A percentile compares a stretch with the other conserved stretches of the same genome.
Conservation (phyloP, 2,113 vertebrate species). For the Hiodon alosoides region DNA sequence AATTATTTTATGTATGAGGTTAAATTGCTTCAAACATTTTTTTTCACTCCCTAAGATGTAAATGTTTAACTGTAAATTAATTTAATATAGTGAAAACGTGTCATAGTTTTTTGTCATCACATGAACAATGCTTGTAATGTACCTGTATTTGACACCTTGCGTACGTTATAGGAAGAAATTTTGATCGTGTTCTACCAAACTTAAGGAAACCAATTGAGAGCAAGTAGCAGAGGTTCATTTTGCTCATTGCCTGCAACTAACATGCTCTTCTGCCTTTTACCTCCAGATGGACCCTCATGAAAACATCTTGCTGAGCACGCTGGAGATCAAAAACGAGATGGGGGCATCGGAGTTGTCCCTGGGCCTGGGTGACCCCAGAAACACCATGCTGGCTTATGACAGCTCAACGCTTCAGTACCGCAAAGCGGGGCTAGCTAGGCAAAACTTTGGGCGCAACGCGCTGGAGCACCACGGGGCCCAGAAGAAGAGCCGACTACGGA, state of each 20-base stretch:
- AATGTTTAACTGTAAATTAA: too few relatives aligned
- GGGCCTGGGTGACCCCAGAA: conserved; percentile 84
- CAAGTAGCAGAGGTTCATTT: neutral
- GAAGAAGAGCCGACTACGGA: conserved; percentile 90
- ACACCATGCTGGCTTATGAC: conserved; percentile 91
- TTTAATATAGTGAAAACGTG: too few relatives aligned
- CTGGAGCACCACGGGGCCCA: conserved; percentile 90
- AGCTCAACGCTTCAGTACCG: conserved; percentile 91
- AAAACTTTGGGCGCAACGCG: conserved; percentile 85
- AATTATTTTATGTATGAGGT: neutral
- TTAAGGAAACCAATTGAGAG: neutral
- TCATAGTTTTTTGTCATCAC: too few relatives aligned
- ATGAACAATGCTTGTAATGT: too few relatives aligned
- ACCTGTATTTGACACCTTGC: too few relatives aligned
- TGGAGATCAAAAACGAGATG: conserved; percentile 99
- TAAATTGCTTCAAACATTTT: neutral
- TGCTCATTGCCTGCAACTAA: neutral
- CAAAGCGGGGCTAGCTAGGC: conserved; percentile 82
- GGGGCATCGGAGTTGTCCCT: conserved; percentile 86
- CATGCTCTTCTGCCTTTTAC: conserved; percentile 18
- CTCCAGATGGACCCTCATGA: conserved; percentile 93
- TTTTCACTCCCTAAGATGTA: neutral
- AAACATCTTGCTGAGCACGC: conserved; percentile 90
- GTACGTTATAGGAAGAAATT: too few relatives aligned
- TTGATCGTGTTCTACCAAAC: neutral